Conservation (phyloP, 2,113 vertebrate species). For the Amblyopsis rosae region DNA sequence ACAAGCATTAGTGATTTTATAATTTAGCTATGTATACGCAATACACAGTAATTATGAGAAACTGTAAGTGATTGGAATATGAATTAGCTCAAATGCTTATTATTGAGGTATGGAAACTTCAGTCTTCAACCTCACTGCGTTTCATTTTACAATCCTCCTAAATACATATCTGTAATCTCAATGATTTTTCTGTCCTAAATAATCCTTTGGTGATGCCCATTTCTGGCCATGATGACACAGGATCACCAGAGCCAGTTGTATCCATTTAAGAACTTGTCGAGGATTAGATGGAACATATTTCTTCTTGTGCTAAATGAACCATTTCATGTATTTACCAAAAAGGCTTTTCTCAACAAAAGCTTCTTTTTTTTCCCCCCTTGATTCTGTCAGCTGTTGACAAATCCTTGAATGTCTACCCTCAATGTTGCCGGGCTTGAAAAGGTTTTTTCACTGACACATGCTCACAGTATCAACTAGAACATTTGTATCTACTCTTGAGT, state of each 20-base stretch:
- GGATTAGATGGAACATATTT: conserved; percentile 67
- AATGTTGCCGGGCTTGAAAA: background rate
- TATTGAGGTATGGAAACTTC: too few relatives aligned
- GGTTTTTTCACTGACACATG: background rate
- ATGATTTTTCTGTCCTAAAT: conserved; percentile 24
- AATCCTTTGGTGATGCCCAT: conserved; percentile 73
- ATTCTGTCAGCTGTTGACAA: background rate
- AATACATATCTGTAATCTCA: conserved; percentile 39
- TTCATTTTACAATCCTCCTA: conserved; percentile 1
- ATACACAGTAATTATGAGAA: too few relatives aligned
- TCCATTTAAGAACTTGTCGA: conserved; percentile 65
- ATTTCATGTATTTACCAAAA: conserved; percentile 42
- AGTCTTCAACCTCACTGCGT: background rate
- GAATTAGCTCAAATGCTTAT: too few relatives aligned
- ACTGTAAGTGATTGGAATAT: too few relatives aligned
- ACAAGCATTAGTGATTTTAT: too few relatives aligned
- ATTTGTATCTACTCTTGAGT: too few relatives aligned
- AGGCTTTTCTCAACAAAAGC: conserved; percentile 40
- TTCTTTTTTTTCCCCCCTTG: background rate
- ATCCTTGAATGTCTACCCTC: background rate
- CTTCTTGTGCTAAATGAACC: conserved; percentile 50
- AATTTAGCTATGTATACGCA: too few relatives aligned
- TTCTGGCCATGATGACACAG: conserved; percentile 25
- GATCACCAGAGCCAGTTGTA: conserved; percentile 46
- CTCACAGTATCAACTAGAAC: too few relatives aligned